phyloP scores from a whole-genome alignment of 2,797 vertebrate species.

The Pangasius sanitwongsei region DNA sequence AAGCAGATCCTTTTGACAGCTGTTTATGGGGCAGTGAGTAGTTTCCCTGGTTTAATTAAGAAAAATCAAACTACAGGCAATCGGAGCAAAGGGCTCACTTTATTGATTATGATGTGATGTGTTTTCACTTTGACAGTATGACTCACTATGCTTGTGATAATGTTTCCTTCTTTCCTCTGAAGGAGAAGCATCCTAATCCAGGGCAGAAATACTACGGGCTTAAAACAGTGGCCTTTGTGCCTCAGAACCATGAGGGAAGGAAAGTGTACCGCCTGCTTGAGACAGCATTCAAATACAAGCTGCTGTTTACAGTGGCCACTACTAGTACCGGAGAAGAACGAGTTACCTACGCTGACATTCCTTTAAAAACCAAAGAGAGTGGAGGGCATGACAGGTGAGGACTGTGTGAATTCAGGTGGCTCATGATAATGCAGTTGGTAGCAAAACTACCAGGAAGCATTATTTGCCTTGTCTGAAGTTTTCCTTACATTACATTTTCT shows the following conservation, averaged over 20 bases:
- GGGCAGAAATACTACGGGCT: slow-evolving; percentile 62
- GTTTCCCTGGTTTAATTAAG: not conserved
- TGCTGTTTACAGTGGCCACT: slow-evolving; percentile 67
- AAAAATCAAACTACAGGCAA: not conserved
- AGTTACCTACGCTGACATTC: slow-evolving; percentile 60
- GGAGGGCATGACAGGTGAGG: slow-evolving; percentile 47
- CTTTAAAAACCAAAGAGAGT: slow-evolving; percentile 63
- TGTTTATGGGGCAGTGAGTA: not conserved
- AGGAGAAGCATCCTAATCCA: slow-evolving; percentile 71
- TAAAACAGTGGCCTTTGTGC: slow-evolving; percentile 62
- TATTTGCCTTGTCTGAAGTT: not conserved
- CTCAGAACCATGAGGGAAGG: slow-evolving; percentile 63
- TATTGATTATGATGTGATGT: not conserved
- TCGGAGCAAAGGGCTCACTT: not conserved
- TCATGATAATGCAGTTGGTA: not conserved
- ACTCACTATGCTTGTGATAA: not conserved
- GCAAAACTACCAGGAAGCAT: not conserved
- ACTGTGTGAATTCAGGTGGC: not conserved
- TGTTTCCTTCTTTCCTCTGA: slow-evolving; percentile 1
- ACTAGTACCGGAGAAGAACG: slow-evolving; percentile 56
- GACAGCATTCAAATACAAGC: slow-evolving; percentile 62
- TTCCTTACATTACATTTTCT: slow-evolving; percentile 8
- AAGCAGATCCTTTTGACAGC: not conserved
- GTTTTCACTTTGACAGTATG: not conserved
- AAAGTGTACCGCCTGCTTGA: slow-evolving; percentile 62